Conservation (phyloP, 2,797 vertebrate genomes). For the Perodicticus potto region DNA sequence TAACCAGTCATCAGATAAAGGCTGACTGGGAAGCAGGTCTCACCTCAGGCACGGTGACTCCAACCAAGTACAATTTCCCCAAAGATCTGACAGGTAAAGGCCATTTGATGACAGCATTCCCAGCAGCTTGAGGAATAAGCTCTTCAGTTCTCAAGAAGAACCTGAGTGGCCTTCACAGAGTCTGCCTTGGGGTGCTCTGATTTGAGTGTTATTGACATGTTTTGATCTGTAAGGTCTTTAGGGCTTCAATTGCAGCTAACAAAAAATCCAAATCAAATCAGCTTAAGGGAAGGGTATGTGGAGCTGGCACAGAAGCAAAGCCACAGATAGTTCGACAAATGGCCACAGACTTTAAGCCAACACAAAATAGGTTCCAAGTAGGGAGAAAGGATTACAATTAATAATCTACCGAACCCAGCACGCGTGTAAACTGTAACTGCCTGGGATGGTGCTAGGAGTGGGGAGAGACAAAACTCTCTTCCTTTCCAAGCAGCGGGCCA, state of each 20-base stretch:
- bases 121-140: not conserved
- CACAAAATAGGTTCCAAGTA: not conserved
- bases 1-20: not conserved
- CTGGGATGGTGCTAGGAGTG: not conserved
- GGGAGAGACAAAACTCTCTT: not conserved
- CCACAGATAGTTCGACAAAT: not conserved
- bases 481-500: not conserved
- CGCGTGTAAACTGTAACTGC: not conserved
- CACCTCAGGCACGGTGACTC: not conserved
- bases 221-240: not conserved
- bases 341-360: not conserved
- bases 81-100: not conserved
- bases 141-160: not conserved
- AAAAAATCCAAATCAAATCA: not conserved
- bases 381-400: not conserved
- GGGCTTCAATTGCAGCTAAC: not conserved
- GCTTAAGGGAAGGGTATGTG: not conserved
- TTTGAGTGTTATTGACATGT: constrained; percentile 8
- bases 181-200: not conserved
- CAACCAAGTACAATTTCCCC: not conserved
- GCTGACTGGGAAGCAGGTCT: not conserved
- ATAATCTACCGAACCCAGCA: not conserved
- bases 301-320: not conserved
- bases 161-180: not conserved
- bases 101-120: not conserved